Evolutionary conservation across 1,140 invertebrate genomes (phyloP).

Genomic region (Bactericera cockerelli): DNA sequence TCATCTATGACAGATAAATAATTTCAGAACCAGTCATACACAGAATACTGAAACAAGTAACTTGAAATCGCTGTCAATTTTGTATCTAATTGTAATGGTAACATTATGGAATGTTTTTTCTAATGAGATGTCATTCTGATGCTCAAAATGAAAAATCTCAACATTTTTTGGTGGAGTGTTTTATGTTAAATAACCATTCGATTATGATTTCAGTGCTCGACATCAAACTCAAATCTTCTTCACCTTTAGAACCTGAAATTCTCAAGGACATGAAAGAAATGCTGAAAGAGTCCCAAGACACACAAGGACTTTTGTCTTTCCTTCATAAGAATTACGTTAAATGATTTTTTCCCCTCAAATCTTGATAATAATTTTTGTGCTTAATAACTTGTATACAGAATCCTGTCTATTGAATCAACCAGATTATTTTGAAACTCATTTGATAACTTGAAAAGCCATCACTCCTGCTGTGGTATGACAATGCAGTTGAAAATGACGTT

Average conservation of each 20-base stretch:
- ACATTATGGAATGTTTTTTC: not conserved
- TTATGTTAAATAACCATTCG: not conserved
- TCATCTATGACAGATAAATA: too few relatives aligned
- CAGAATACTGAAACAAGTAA: too few relatives aligned
- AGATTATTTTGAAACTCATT: too few relatives aligned
- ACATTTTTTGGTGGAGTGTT: not conserved
- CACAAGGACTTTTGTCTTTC: not conserved
- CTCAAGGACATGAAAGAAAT: not conserved
- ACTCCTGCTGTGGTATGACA: too few relatives aligned
- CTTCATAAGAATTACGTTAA: not conserved
- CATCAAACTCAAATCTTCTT: not conserved
- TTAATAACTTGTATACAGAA: too few relatives aligned
- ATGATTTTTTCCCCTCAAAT: not conserved
- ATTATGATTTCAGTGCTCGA: not conserved
- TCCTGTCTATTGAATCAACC: too few relatives aligned
- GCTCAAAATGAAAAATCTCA: not conserved
- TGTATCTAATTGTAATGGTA: too few relatives aligned
- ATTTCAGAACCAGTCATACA: too few relatives aligned
- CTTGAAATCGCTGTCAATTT: too few relatives aligned
- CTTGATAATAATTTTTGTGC: too few relatives aligned
- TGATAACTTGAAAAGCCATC: too few relatives aligned
- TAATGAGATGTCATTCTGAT: not conserved
- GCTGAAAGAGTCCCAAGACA: not conserved
- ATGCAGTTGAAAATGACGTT: too few relatives aligned
- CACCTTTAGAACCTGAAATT: not conserved